A percentile compares a stretch with the other conserved stretches of the same genome.
These are phyloP conservation scores for Dolomedes plantarius DNA, from an alignment of 2,888 invertebrate species.

Conservation along the genomic window DNA sequence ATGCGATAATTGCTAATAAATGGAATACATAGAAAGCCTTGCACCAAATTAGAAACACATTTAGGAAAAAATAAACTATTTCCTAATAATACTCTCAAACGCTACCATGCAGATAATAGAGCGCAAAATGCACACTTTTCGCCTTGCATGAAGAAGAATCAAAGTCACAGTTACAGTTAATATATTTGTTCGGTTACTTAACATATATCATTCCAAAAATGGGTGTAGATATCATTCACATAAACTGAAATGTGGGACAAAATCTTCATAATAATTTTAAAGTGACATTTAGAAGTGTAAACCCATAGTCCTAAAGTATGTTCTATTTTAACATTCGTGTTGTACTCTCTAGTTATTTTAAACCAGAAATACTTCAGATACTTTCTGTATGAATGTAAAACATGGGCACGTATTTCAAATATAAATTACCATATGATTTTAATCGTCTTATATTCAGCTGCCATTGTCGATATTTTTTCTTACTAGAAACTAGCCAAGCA, in stretches of 20 bases:
- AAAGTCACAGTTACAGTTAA: slow-evolving; percentile 33
- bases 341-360: no score
- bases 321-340: no score
- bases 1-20: neutral
- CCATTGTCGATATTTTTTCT: no score
- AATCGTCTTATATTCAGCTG: no score
- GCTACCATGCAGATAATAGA: slow-evolving; percentile 3
- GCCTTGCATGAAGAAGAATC: slow-evolving; percentile 41
- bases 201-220: neutral
- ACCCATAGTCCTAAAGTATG: no score
- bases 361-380: no score
- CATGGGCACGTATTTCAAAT: no score
- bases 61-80: neutral
- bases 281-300: no score
- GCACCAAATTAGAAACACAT: neutral
- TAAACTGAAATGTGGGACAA: neutral
- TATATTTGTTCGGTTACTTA: neutral
- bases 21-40: neutral
- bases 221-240: neutral
- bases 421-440: no score
- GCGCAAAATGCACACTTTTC: slow-evolving; percentile 28
- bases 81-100: neutral
- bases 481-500: no score
- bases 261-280: neutral
- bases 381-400: no score